Conservation (phyloP, 2,888 invertebrate genomes). For the Acronicta leporina region DNA sequence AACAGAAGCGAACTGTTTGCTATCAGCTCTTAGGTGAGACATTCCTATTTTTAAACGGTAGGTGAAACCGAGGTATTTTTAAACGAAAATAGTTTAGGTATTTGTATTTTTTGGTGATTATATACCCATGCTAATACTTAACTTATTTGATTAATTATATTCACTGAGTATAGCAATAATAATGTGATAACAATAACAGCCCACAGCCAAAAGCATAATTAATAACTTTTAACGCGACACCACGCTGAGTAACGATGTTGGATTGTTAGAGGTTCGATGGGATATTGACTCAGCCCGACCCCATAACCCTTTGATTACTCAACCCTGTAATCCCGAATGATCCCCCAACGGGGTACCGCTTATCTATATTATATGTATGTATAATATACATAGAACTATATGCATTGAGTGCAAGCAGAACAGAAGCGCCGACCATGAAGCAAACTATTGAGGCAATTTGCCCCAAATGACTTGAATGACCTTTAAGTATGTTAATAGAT, state of each 20-base stretch:
- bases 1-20: conserved; percentile 5
- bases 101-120: too few relatives aligned
- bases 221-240: conserved; percentile 26
- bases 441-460: too few relatives aligned
- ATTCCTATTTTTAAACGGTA: conserved; percentile 12
- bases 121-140: too few relatives aligned
- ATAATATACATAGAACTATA: too few relatives aligned
- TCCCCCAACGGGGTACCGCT: conserved; percentile 13
- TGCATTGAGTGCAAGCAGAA: background rate
- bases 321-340: conserved; percentile 20
- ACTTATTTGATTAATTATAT: too few relatives aligned
- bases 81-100: too few relatives aligned
- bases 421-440: background rate
- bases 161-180: too few relatives aligned
- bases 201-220: conserved; percentile 18
- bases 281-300: conserved; percentile 27
- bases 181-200: too few relatives aligned
- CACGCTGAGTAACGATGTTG: conserved; percentile 12
- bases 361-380: background rate
- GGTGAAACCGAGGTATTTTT: too few relatives aligned
- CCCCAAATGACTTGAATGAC: too few relatives aligned
- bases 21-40: conserved; percentile 7
- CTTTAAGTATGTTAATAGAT: too few relatives aligned
- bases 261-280: conserved; percentile 6
- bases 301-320: conserved; percentile 38